Evolutionary conservation across 2,113 vertebrate genomes (phyloP), one percentile per base, ranked within the genome.

Genomic region (Nanorana parkeri): DNA sequence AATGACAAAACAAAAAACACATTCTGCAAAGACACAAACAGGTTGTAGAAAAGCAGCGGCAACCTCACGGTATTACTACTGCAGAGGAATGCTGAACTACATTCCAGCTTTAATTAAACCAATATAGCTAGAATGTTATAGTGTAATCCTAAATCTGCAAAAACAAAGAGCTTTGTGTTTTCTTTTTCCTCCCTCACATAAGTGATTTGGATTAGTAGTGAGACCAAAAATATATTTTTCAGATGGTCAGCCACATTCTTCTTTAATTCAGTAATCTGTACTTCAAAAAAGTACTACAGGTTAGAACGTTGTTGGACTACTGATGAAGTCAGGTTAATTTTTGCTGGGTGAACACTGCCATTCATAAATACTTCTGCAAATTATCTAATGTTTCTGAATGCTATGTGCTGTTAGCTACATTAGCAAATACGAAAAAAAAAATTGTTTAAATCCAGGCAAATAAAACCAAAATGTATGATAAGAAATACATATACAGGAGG

Each of bases 101-200:
- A 95, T 96, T 95, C 95, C 93, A 89, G 86, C 87, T 93, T 94
- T 96, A 96, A 96, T 95, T 90, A 96, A 95, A 90, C 92, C 93
- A 95, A 94, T 94, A 94, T 92, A 89, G 86, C 89, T 88, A 92
- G 92, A 94, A 95, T 95, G 89, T 87, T 86, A 85, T 87, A 89
- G 86, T 76, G 85, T 92, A 91, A 89, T 87, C 89, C 89, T 87
- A 87, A 87, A 91, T 88, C 90, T 88, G 86, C 87, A 91, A 91
- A 95, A 91, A 92, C 91, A 94, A 92, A 92, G 89, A 86, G 52
- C 64, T 81, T 85, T 88, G 32, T 36, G 32, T 36, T 36, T 52
- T 61, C n/a, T 67, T 52, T 74, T 77, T 79, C 71, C 84, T 61
- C 0, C 0, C 21, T 78, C 61, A 5, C 28, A 21, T 65, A 64